phyloP scores from a whole-genome alignment of 1,140 invertebrate genomes.

The Procambarus virginalis region DNA sequence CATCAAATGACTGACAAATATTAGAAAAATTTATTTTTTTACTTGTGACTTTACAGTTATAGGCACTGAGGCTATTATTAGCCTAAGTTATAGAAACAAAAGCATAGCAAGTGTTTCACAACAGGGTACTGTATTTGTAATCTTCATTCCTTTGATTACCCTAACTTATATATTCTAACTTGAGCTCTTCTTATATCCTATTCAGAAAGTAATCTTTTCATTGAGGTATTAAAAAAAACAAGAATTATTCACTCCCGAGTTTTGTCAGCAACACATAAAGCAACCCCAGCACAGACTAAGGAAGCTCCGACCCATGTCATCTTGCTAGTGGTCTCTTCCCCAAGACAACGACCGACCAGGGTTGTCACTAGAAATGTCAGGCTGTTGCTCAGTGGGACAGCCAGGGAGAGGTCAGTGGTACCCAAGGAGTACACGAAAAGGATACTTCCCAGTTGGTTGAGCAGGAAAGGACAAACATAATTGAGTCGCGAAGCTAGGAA shows the following conservation, averaged over 20 bases:
- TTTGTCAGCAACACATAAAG: slow-evolving; percentile 68
- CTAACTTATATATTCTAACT: neutral
- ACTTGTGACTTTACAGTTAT: neutral
- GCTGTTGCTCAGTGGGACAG: slow-evolving; percentile 75
- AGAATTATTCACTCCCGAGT: slow-evolving; percentile 15
- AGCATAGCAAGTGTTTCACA: neutral
- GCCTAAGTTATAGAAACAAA: neutral
- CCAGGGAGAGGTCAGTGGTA: slow-evolving; percentile 74
- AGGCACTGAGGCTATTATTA: neutral
- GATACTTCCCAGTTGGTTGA: slow-evolving; percentile 67
- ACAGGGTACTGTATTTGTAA: too few species aligned
- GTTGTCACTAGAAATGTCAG: slow-evolving; percentile 75
- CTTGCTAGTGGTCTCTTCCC: slow-evolving; percentile 72
- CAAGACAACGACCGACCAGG: slow-evolving; percentile 73
- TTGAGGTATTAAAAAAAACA: neutral
- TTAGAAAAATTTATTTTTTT: too few species aligned
- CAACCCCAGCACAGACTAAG: slow-evolving; percentile 65
- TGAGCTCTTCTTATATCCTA: neutral
- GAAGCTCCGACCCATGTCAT: slow-evolving; percentile 64
- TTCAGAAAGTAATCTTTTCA: neutral
- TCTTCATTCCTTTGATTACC: too few species aligned
- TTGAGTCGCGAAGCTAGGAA: slow-evolving; percentile 63
- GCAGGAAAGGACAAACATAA: slow-evolving; percentile 62
- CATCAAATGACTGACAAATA: too few species aligned
- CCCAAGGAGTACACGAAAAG: slow-evolving; percentile 65